Evolutionary conservation across 2,888 invertebrate species (phyloP).

Genomic region (Subacronicta megacephala): DNA sequence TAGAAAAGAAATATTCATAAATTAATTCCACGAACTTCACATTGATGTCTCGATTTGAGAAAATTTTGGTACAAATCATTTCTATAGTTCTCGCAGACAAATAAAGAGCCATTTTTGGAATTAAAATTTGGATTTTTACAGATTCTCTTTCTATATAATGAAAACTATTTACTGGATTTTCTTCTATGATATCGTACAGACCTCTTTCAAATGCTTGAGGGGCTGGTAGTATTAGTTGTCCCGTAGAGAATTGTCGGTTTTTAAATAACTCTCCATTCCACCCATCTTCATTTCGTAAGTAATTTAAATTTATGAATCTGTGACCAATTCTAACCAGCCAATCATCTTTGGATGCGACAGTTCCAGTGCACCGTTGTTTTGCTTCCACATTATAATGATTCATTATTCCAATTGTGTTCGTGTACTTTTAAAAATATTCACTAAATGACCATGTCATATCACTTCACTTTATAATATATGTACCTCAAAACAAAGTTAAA

Average conservation of each 20-base stretch:
- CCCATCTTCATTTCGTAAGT: conserved; percentile 17
- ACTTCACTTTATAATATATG: background rate
- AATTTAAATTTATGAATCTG: conserved; percentile 25
- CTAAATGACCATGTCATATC: no score
- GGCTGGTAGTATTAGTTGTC: background rate
- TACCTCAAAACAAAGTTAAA: no score
- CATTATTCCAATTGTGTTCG: background rate
- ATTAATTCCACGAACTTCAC: conserved; percentile 23
- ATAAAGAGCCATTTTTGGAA: conserved; percentile 25
- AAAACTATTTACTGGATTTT: conserved; percentile 25
- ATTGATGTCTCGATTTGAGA: conserved; percentile 14
- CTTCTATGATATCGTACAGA: conserved; percentile 28
- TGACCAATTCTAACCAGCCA: conserved; percentile 33
- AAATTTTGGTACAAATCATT: conserved; percentile 19
- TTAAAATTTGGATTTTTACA: background rate
- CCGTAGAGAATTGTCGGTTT: background rate
- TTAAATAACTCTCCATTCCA: conserved; percentile 8
- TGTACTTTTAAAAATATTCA: background rate
- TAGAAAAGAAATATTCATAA: conserved; percentile 25
- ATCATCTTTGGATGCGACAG: conserved; percentile 22
- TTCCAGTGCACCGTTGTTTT: conserved; percentile 21
- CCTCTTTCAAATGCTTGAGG: conserved; percentile 10
- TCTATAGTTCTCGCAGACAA: conserved; percentile 25
- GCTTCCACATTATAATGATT: background rate
- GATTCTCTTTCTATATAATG: conserved; percentile 23